phyloP scores from a whole-genome alignment of 2,113 vertebrate species.

The Proterorhinus semilunaris region DNA sequence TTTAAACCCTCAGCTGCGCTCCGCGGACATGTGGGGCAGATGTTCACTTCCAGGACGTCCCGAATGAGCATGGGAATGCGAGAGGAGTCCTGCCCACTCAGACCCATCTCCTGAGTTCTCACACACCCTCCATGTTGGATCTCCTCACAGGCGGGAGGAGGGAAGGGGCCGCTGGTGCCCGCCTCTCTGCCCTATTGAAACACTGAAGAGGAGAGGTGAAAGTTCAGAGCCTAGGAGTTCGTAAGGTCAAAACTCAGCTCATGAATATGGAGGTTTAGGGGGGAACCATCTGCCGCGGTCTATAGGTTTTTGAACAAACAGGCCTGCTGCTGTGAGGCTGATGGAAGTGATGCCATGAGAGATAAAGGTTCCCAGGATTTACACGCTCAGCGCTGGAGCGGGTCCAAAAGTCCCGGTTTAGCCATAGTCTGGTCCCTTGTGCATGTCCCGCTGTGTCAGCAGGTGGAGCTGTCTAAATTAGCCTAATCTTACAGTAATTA shows the following conservation, averaged over 20 bases:
- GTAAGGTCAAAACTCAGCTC: constrained; percentile 63
- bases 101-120: constrained; percentile 38
- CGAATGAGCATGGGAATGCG: constrained; percentile 61
- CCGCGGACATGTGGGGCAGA: constrained; percentile 51
- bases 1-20: constrained; percentile 16
- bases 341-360: constrained; percentile 52
- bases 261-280: constrained; percentile 67
- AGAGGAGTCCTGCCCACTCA: constrained; percentile 30
- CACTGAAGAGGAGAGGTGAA: constrained; percentile 60
- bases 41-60: constrained; percentile 56
- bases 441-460: constrained; percentile 11
- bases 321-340: constrained; percentile 42
- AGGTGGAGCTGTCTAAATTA: constrained; percentile 20
- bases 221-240: constrained; percentile 63
- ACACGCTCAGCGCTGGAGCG: not conserved
- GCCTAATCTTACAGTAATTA: not conserved
- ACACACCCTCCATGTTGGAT: constrained; percentile 47
- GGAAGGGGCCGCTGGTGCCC: constrained; percentile 34
- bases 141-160: constrained; percentile 45
- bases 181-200: constrained; percentile 60
- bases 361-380: constrained; percentile 53
- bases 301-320: constrained; percentile 61
- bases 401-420: not conserved
- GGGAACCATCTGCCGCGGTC: constrained; percentile 68
- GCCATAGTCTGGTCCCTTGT: not conserved